Conservation (phyloP, 2,888 invertebrate species). For the Cryptus armator region DNA sequence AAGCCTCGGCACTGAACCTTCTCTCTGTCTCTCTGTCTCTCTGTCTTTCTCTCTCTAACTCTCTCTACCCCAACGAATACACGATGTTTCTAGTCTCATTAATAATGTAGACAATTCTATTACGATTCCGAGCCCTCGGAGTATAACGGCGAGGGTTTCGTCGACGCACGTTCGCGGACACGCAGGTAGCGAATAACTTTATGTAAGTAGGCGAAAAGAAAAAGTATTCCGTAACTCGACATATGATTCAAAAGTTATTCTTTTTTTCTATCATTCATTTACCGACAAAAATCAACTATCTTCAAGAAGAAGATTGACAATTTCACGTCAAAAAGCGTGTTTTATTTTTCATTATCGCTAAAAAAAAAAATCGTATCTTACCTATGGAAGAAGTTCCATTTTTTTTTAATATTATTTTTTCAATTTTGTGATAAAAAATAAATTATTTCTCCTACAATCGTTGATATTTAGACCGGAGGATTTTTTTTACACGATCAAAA, state of each 20-base stretch:
- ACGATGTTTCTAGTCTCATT: conserved; percentile 73
- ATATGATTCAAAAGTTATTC: background rate
- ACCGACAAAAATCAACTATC: background rate
- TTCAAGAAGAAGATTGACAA: background rate
- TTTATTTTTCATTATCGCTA: too few species aligned
- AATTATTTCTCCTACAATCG: too few species aligned
- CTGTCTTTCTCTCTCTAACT: background rate
- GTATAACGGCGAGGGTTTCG: conserved; percentile 41
- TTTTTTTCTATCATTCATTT: background rate
- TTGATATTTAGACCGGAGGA: too few species aligned
- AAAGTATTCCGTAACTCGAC: background rate
- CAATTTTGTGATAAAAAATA: too few species aligned
- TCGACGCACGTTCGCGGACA: conserved; percentile 49
- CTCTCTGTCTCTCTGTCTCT: background rate
- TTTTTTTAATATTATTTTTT: too few species aligned
- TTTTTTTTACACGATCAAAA: too few species aligned
- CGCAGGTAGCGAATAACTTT: background rate
- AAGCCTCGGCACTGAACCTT: conserved; percentile 9
- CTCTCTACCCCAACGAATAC: conserved; percentile 48
- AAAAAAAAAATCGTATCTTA: too few species aligned
- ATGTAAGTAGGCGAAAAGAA: background rate
- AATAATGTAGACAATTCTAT: conserved; percentile 80
- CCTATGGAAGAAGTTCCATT: too few species aligned
- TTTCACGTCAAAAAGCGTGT: too few species aligned
- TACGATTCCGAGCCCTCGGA: conserved; percentile 71